Conservation (phyloP, 23 tunicate genomes). For the Trididemnum miniatum region DNA sequence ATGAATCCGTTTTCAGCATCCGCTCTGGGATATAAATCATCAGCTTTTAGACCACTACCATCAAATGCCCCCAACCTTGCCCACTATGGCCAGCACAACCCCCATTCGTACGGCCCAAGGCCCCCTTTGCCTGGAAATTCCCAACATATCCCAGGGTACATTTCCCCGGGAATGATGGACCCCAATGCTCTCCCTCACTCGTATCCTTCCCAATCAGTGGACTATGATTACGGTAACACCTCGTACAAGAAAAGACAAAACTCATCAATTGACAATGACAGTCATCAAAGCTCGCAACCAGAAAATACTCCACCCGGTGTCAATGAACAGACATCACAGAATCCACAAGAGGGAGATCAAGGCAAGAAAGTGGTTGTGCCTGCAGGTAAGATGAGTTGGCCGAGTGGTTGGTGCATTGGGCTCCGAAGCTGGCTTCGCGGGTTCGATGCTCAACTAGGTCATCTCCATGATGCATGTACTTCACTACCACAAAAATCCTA, state of each 20-base stretch:
- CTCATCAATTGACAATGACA: conserved; percentile 21
- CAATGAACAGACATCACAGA: conserved; percentile 9
- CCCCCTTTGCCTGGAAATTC: conserved; percentile 15
- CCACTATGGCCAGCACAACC: conserved; percentile 8
- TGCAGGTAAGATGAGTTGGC: conserved; percentile 84
- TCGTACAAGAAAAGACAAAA: neutral
- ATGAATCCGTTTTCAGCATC: conserved; percentile 15
- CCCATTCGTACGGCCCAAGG: conserved; percentile 19
- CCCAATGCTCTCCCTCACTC: neutral
- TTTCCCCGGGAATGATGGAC: conserved; percentile 7
- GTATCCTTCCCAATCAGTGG: neutral
- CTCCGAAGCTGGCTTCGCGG: no score
- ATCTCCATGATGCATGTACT: no score
- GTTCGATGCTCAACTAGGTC: no score
- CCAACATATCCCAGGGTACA: conserved; percentile 15
- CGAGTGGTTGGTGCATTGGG: no score
- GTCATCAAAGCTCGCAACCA: neutral
- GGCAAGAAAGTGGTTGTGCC: conserved; percentile 80
- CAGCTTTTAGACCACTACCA: conserved; percentile 52
- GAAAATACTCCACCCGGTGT: neutral
- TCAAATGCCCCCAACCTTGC: conserved; percentile 5
- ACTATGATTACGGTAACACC: neutral
- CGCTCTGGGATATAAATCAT: conserved; percentile 12
- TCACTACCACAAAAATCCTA: no score
- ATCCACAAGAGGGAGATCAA: conserved; percentile 37